Base-by-base conservation (phyloP, 2,888 invertebrate species). In the Limnephilus rhombicus region DNA sequence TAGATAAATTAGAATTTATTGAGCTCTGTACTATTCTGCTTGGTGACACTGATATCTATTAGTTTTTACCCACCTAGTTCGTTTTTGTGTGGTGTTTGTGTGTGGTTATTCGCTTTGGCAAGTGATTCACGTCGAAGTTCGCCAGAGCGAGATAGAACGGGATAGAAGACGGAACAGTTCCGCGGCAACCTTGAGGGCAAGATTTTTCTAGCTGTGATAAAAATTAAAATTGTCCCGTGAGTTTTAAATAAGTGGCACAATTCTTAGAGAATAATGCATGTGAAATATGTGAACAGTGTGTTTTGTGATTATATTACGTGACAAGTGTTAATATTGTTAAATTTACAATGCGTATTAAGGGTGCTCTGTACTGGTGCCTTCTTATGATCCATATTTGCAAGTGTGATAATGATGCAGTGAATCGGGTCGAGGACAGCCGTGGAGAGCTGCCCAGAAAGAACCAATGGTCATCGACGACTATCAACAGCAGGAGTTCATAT, bases 341-440 rank as follows among this genome's bases (percentile, higher is more conserved):
- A 85, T 87, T 88, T 91, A 92, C 92, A 90, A 92, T 92, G 92
- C 92, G 91, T 90, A 85, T 92, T 87, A 91, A 90, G 88, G 85
- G 91, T 91, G 85, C 96, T 95, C 95, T 96, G 94, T 96, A 96
- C 95, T 96, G 96, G 96, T 96, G 96, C 95, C 95, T 96, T 95
- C 95, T 96, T 94, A 95, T 95, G 94, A 95, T 96, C 95, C 96
- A 96, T 95, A 94, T 96, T 94, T 96, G 96, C 94, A 95, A 95
- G 95, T 96, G 95, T 93, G 95, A 96, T 94, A 96, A 96, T 95
- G 95, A 95, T 94, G 68, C n/a, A 68, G 96, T 96, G 94, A 96
- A 81, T 81, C 86, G 90, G 88, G 89, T 91, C 82, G 92, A 91
- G 89, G 92, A 90, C 80, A 90, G 86, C 49, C 89, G 89, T 83